phyloP scores from a whole-genome alignment of 2,797 vertebrate species.

The Enteromius paludinosus region DNA sequence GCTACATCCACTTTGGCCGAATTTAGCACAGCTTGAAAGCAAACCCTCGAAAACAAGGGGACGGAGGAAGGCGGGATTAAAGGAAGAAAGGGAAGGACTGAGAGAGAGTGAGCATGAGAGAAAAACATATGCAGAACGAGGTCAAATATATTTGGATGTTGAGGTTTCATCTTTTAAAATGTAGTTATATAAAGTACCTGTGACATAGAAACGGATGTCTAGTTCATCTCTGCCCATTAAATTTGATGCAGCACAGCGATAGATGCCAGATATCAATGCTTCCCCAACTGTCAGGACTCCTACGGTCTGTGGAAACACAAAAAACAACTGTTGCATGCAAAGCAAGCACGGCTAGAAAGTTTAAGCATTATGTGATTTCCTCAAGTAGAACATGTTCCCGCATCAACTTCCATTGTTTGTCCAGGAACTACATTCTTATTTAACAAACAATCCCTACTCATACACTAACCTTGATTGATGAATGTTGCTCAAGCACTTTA shows the following conservation, averaged over 20 bases:
- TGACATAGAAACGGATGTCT: constrained; percentile 87
- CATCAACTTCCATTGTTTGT: constrained; percentile 30
- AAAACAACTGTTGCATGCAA: constrained; percentile 42
- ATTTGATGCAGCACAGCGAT: constrained; percentile 90
- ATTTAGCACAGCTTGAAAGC: constrained; percentile 37
- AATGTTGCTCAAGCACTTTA: background rate
- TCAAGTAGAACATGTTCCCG: constrained; percentile 18
- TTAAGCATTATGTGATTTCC: constrained; percentile 17
- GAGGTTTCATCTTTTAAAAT: constrained; percentile 22
- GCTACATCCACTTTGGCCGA: constrained; percentile 37
- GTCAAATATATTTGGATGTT: background rate
- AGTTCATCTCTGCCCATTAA: constrained; percentile 84
- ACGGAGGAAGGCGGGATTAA: constrained; percentile 12
- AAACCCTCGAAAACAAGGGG: constrained; percentile 47
- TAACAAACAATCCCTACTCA: constrained; percentile 15
- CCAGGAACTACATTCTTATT: constrained; percentile 20
- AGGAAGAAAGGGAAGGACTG: background rate
- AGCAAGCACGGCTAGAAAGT: constrained; percentile 32
- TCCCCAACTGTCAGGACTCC: constrained; percentile 88
- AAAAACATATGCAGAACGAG: background rate
- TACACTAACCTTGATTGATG: constrained; percentile 9
- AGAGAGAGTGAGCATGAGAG: background rate
- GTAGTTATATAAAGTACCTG: constrained; percentile 81
- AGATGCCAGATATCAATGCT: constrained; percentile 87
- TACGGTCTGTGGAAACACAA: constrained; percentile 81